Base-by-base conservation (phyloP, 2,797 vertebrate genomes). In the Antennarius maculatus region DNA sequence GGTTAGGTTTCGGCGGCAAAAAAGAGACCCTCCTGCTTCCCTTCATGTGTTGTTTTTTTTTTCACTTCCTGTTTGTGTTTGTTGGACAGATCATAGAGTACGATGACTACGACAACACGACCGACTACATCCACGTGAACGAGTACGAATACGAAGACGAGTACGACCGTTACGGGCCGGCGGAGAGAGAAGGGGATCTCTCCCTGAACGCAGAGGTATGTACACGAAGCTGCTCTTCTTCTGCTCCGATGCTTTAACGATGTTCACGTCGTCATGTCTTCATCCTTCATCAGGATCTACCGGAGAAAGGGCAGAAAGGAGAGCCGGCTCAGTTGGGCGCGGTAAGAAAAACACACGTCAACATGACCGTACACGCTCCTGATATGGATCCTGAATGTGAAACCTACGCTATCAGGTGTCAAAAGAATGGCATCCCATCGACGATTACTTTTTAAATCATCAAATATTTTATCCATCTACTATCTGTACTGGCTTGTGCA, bases 241-340 rank as follows among this genome's bases (percentile, higher is more conserved):
- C 6, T 23, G 58, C 27, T 16, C 47, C 42, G 1, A 34, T 4
- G 31, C 43, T n/a, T 50, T 37, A n/a, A 60, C 9, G 37, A 3
- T 16, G 6, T 23, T 51, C 6, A 0, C n/a, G 4, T 56, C 15
- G 57, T 10, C 61, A 10, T 42, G 2, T 69, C n/a, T 3, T 10
- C 50, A 41, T 65, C 16, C 51, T 71, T 70, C 5, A 0, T 71
- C 18, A 91, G 91, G 49, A 89, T 60, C 4, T 86, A 17, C 88
- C 88, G 31, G 89, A 93, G 72, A 96, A 96, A 81, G 95, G 95
- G 53, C 52, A 94, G 13, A 96, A 96, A 76, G 95, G 95, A 14
- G 95, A 96, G 8, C 94, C 93, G 0, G 91, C 85, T 0, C 27
- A 74, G 45, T 54, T 95, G 11, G 95, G 95, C 54, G 69, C 59